Evolutionary conservation across 2,113 vertebrate species (phyloP).

Genomic region (Anhinga rufa): DNA sequence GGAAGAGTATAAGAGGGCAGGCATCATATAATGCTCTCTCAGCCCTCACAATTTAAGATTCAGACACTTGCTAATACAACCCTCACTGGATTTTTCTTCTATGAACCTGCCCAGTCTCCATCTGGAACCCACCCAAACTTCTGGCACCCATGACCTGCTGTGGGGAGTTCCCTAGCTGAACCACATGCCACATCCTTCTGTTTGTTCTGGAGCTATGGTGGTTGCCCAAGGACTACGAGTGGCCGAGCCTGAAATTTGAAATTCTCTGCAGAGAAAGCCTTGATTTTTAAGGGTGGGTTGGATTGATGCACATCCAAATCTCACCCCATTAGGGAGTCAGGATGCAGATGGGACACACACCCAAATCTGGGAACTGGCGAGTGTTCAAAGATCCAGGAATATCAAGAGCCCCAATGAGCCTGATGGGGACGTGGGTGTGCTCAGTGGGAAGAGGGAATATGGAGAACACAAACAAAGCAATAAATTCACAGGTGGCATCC

Average conservation of each 20-base stretch:
- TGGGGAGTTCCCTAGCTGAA: not conserved
- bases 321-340: not conserved
- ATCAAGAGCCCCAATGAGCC: not conserved
- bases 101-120: not conserved
- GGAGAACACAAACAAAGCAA: not conserved
- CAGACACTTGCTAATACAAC: not conserved
- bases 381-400: not conserved
- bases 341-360: not conserved
- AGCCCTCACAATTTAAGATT: not conserved
- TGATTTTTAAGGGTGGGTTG: not conserved
- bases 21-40: not conserved
- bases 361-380: not conserved
- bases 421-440: not conserved
- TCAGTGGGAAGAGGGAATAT: not conserved
- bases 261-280: not conserved
- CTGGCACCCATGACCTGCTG: accelerated
- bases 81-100: not conserved
- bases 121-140: not conserved
- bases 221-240: not conserved
- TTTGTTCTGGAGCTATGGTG: not conserved
- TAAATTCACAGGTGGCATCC: not conserved
- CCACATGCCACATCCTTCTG: not conserved
- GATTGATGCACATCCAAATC: not conserved
- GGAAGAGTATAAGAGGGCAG: not conserved
- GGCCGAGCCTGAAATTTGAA: not conserved